Evolutionary conservation across 1,140 invertebrate genomes (phyloP).

Genomic region (Drosophila parvula): DNA sequence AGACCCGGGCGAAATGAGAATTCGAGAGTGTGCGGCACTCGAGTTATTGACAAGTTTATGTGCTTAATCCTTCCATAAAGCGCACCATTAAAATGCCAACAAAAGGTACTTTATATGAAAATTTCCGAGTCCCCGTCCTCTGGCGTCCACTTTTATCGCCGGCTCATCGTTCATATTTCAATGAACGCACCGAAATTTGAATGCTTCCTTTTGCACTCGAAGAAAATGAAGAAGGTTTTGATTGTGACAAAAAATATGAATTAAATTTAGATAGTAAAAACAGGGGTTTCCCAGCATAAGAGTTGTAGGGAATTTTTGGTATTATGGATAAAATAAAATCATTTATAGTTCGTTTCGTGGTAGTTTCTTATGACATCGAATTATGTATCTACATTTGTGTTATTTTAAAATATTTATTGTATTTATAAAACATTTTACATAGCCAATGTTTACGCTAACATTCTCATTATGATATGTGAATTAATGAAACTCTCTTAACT

Average conservation of each 20-base stretch:
- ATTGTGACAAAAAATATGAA: neutral
- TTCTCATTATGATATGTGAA: too few relatives aligned
- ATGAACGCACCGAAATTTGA: constrained; percentile 79
- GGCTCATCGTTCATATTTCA: constrained; percentile 73
- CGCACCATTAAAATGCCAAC: constrained; percentile 82
- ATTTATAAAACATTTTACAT: neutral
- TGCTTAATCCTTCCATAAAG: constrained; percentile 82
- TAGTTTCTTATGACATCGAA: too few relatives aligned
- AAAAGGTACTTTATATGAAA: constrained; percentile 84
- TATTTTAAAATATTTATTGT: neutral
- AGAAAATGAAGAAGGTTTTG: neutral
- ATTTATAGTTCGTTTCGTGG: too few relatives aligned
- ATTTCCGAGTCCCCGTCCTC: constrained; percentile 52
- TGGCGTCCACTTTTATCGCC: constrained; percentile 67
- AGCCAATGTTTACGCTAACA: too few relatives aligned
- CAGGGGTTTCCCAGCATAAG: too few relatives aligned
- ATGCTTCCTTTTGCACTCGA: constrained; percentile 39
- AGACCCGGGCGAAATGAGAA: constrained; percentile 29
- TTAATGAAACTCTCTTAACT: neutral
- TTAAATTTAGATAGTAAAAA: neutral
- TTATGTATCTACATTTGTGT: too few relatives aligned
- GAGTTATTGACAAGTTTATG: constrained; percentile 83
- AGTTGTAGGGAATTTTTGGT: too few relatives aligned
- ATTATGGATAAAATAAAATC: too few relatives aligned
- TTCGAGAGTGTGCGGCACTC: constrained; percentile 56